Base-by-base conservation (phyloP, 2,888 invertebrate species). In the Yponomeuta malinellus region DNA sequence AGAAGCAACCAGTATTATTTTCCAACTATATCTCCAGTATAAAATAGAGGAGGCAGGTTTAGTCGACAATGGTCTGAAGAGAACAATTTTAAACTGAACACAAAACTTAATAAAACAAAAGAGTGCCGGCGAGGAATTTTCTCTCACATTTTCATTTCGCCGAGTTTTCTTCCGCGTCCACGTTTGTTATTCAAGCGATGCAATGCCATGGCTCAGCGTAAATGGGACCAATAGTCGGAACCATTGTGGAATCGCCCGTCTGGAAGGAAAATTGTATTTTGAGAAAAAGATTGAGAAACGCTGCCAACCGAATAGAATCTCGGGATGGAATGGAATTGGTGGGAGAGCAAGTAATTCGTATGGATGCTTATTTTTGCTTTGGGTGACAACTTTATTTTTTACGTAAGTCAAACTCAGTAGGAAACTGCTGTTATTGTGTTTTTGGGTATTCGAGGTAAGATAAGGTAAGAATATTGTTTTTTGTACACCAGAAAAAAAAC, bases 211-310 rank as follows among this genome's bases (percentile, higher is more conserved):
- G 52, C 52, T 12, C 52, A 8, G 15, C 15, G 67, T 65, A 65
- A 31, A 33, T 12, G 33, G 65, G 33, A n/a, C 67, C 67, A 68
- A 68, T 48, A n/a, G 31, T 68, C n/a, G n/a, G 67, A 15, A n/a
- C 48, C 12, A 68, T 37, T 68, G 67, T 37, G n/a, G n/a, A 33
- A 6, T n/a, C 15, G 33, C n/a, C 67, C n/a, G 67, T 67, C 37
- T 43, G 48, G 43, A 68, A 68, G 43, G 67, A 68, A 68, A 68
- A 68, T 68, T 23, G 48, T 59, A 43, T 68, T 43, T 33, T 33
- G 48, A 68, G 31, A 29, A 64, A 23, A 64, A 23, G 64, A 10
- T 64, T 64, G 64, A 23, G 64, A 29, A 64, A 23, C 52, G 12
- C 52, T 59, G 52, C 52, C 52, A 59, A 59, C 15, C 15, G 52